A percentile compares a stretch with the other conserved stretches of the same genome.
Evolutionary conservation across 2,113 vertebrate genomes (phyloP).

Genomic region (Baryphthengus martii): DNA sequence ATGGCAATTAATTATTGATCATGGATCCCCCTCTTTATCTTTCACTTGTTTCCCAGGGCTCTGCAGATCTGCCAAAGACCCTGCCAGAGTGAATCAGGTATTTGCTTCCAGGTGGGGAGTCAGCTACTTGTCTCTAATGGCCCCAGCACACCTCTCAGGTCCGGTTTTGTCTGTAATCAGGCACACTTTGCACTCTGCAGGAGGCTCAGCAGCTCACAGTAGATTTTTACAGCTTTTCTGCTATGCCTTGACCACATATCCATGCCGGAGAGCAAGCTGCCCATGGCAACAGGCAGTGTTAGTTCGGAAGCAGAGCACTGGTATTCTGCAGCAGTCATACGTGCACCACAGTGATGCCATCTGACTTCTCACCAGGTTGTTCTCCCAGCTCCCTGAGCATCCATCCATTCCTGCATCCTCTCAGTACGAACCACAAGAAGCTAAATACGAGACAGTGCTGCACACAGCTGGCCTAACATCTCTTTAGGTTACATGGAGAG

Average conservation of each 20-base stretch:
- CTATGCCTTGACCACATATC: background rate
- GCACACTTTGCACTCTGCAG: background rate
- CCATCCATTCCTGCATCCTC: background rate
- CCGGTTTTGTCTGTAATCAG: background rate
- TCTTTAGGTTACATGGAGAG: background rate
- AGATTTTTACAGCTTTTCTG: background rate
- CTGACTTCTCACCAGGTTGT: background rate
- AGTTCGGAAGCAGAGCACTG: background rate
- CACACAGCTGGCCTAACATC: background rate
- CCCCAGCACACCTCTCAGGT: background rate
- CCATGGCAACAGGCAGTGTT: background rate
- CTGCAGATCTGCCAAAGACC: background rate
- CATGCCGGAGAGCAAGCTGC: background rate
- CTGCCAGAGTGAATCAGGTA: background rate
- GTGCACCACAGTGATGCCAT: fast-evolving
- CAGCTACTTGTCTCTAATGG: background rate
- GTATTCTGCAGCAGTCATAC: background rate
- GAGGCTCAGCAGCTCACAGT: background rate
- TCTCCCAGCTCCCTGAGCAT: background rate
- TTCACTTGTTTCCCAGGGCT: background rate
- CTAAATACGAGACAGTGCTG: background rate
- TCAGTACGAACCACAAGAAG: background rate
- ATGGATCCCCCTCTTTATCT: background rate
- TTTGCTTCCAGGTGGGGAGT: background rate
- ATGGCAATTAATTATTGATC: background rate